Base-by-base conservation (phyloP, 2,113 vertebrate genomes). In the Romanogobio albipinnatus region DNA sequence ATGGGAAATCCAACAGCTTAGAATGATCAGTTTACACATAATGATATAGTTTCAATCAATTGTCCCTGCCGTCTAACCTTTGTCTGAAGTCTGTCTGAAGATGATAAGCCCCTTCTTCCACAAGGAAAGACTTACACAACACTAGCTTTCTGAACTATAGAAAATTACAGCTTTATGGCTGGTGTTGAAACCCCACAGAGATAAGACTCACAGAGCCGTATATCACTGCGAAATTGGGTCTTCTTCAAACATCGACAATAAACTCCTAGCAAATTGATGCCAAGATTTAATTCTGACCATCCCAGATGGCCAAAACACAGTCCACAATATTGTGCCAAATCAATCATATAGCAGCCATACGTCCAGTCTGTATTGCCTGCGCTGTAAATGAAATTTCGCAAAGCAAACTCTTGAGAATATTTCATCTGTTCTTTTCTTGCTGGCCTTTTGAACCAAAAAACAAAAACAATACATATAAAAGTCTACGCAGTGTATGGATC, bases 321-420 rank as follows among this genome's bases (percentile, higher is more conserved):
- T 88, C 71, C 33, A 45, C 58, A 70, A 64, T 89, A 91, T 81
- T 85, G 84, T 83, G 89, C 62, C 70, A 86, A 22, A 84, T 82
- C n/a, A 89, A 84, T 88, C 77, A 73, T 39, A 62, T 17, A 56
- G 79, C n/a, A 19, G 68, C 76, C 74, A 86, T 47, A 80, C 76
- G 15, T 59, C 22, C n/a, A 51, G 33, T 78, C 11, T 33, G 49
- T 62, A 62, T 62, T 64, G 71, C 81, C 29, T 68, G 43, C 11
- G 33, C 61, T 26, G 49, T 78, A 39, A 88, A 33, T 86, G 9
- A 68, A 81, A 84, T 84, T 78, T 10, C 22, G 61, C 7, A 56
- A 66, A 61, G 39, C 73, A 29, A 82, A 39, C 26, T 15, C 39
- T 53, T 19, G 19, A 8, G 11, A 45, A n/a, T 78, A 68, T 56